These are phyloP conservation scores for Paragorgia papillata DNA, from an alignment of 92 coral and sea anemone species.

Conservation along the genomic window DNA sequence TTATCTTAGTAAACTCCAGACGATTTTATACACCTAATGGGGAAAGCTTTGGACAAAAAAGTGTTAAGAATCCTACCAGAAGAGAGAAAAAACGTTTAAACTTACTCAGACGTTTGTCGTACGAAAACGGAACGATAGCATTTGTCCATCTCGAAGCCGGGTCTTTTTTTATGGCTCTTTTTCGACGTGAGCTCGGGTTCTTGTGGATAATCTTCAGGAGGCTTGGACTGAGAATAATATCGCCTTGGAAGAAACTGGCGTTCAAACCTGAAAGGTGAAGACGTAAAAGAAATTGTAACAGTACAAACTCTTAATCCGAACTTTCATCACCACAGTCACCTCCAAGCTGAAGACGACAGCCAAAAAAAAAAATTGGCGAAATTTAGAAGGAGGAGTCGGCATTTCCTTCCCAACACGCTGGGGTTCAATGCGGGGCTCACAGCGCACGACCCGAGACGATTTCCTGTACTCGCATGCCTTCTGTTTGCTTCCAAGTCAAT, in stretches of 20 bases:
- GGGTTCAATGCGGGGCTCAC: too few relatives aligned
- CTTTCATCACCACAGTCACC: background rate
- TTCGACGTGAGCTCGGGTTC: slow-evolving; percentile 46
- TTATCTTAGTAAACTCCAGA: too few relatives aligned
- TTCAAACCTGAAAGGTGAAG: slow-evolving; percentile 16
- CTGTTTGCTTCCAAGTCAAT: background rate
- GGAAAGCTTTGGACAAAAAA: too few relatives aligned
- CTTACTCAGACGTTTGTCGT: slow-evolving; percentile 84
- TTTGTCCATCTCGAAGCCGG: slow-evolving; percentile 83
- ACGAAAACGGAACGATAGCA: slow-evolving; percentile 80
- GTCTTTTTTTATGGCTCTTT: slow-evolving; percentile 81
- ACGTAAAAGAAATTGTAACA: background rate
- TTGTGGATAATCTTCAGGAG: slow-evolving; percentile 60
- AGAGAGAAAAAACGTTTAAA: too few relatives aligned
- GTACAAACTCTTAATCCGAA: background rate
- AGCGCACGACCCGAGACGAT: background rate
- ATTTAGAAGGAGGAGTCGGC: too few relatives aligned
- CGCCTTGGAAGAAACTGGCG: slow-evolving; percentile 81
- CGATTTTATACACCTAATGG: too few relatives aligned
- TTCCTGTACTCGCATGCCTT: slow-evolving; percentile 32
- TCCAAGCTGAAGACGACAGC: too few relatives aligned
- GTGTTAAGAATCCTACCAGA: too few relatives aligned
- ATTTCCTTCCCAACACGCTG: too few relatives aligned
- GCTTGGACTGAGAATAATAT: slow-evolving; percentile 76
- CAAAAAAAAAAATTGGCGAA: too few relatives aligned